A percentile compares a stretch with the other conserved stretches of the same genome.
Evolutionary conservation across 92 coral and sea anemone genomes (phyloP).

Genomic region (Anthopleura xanthogrammica): DNA sequence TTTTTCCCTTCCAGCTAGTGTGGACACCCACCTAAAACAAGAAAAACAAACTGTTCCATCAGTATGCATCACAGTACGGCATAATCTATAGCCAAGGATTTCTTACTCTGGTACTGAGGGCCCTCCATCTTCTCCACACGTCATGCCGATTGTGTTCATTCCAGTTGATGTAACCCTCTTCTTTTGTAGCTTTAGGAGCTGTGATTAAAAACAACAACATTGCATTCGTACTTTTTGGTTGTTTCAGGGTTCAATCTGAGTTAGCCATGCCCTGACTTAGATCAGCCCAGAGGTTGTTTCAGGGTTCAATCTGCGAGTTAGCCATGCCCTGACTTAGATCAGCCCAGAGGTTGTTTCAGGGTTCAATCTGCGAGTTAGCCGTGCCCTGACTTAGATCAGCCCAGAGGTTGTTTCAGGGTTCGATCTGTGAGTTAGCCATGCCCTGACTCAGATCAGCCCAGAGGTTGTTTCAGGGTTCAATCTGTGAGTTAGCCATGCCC

Average conservation of each 20-base stretch:
- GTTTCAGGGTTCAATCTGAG: not conserved
- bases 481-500: not conserved
- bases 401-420: too few species aligned
- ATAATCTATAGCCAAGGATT: not conserved
- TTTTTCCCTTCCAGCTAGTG: constrained; percentile 75
- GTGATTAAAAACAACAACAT: not conserved
- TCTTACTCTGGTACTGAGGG: constrained; percentile 74
- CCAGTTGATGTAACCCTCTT: constrained; percentile 81
- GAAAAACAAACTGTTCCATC: too few species aligned
- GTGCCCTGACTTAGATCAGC: not conserved
- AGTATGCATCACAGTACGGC: too few species aligned
- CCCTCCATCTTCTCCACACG: constrained; percentile 66
- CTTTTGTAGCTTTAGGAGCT: constrained; percentile 81
- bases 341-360: too few species aligned
- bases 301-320: not conserved
- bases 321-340: not conserved
- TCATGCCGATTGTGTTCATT: constrained; percentile 54
- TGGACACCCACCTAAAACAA: constrained; percentile 70
- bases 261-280: not conserved
- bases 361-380: not conserved
- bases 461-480: too few species aligned
- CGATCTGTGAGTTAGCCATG: not conserved
- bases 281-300: too few species aligned
- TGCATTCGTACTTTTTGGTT: not conserved
- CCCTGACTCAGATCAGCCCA: not conserved